Evolutionary conservation across 1,140 invertebrate species (phyloP), one percentile per base, ranked within the genome.

Genomic region (Anoplophora glabripennis): DNA sequence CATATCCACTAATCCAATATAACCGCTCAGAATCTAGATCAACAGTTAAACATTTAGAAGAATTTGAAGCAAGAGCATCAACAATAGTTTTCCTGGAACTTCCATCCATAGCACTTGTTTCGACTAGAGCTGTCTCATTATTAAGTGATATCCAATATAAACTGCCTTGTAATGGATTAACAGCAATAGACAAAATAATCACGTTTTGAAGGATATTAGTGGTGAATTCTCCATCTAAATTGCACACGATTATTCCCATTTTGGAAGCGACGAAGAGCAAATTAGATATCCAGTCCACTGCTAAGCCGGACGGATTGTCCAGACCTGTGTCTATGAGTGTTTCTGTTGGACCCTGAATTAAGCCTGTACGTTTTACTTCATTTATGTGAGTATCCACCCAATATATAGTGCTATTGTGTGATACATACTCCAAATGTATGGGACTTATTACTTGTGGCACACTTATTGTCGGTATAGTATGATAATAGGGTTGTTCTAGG

Each of bases 361-460:
- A 76, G 53, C 81, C 82, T 4, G 84, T 83, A 28, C 84, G 80
- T 69, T 87, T 88, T 11, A 93, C 85, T 73, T 92, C 88, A 72
- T 88, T 88, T 41, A 81, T 77, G 61, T 88, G 84, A 17, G 81
- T 78, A 73, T 93, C 91, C 5, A 86, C 83, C 90, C 91, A 94
- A 78, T 87, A 93, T 28, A 94, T 81, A 36, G 82, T 81, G 35
- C 83, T 84, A 35, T 79, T 81, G 51, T 76, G 79, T 3, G 86
- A 82, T 15, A 85, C 78, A 71, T 84, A 91, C 70, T 92, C 88
- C 44, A 94, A 75, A 61, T 84, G 80, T 17, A 81, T 77, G 5
- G 89, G 87, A 44, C 81, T 76, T 15, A 87, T 78, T 18, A 86
- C 79, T 68, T 84, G 79, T 14, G 87, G 85, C 1, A 86, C 76